Evolutionary conservation across 2,888 invertebrate genomes (phyloP), one percentile per base, ranked within the genome.

Genomic region (Selenia dentaria): DNA sequence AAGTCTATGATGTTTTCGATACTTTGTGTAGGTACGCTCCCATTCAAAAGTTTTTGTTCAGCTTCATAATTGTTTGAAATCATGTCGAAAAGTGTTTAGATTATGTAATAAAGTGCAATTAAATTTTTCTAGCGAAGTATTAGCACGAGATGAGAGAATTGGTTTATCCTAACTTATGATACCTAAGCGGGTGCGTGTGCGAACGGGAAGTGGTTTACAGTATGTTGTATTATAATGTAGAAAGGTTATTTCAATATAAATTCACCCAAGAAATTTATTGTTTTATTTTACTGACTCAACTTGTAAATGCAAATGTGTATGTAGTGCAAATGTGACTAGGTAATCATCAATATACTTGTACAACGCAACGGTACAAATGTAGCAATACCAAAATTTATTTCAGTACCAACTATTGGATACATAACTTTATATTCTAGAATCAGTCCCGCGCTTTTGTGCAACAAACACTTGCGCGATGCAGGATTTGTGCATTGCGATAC

Each of bases 191-290:
- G 62, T 59, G 64, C 44, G 59, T 59, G 57, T 55, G 55, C 32
- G 57, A 53, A 64, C 61, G 58, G 64, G 66, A 62, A 66, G 64
- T 67, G 77, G 67, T 70, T 74, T 79, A 75, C 81, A 79, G 77
- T 77, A 80, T 77, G 80, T 78, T 88, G 84, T 87, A 84, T 82
- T 70, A 76, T 83, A 85, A 81, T 86, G 85, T 88, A 87, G 88
- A 85, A 81, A 84, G 75, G 76, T 85, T 83, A 84, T 83, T 70
- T 85, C 81, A 86, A 85, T 88, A 88, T 84, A 88, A 87, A 87
- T 84, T 84, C 86, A 88, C 87, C 85, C 81, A 73, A 68, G 63
- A 67, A 62, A 53, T 48, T 55, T 55, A 40, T 71, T 37, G 74
- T 78, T 77, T 80, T 68, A 71, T 74, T 69, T 42, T 45, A 10